Evolutionary conservation across 2,888 invertebrate genomes (phyloP), one percentile per base, ranked within the genome.

Genomic region (Hirtodrosophila histrioides): DNA sequence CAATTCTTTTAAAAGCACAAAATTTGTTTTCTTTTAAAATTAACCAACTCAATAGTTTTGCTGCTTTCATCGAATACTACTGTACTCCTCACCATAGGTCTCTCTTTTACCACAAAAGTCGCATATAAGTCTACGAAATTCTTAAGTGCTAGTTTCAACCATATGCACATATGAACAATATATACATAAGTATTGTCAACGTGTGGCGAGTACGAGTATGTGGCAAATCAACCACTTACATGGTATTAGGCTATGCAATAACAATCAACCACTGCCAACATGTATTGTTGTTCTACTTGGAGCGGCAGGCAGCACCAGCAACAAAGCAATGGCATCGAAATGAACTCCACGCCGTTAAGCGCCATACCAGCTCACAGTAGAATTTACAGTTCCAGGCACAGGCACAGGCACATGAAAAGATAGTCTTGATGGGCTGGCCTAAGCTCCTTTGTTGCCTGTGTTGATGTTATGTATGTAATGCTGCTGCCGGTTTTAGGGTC

Each of bases 141-240:
- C 17, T 27, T 27, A 6, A 27, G 27, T 27, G 27, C 27, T 27
- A 27, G 5, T 27, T 27, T 27, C 4, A 27, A 27, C 1, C 27
- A 12, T 23, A 12, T 40, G 5, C n/a, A 10, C 5, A 10, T 24
- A 24, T 24, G 7, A 2, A 40, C 10, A 17, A 40, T 23, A 10
- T 41, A n/a, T 43, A 8, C 11, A 8, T 11, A 10, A n/a, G 23
- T 43, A 23, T 43, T 43, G n/a, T 11, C 24, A 46, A 10, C 29
- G 17, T 33, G 17, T 9, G 31, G 17, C 24, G 8, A 29, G 9
- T 33, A 17, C 17, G 17, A 27, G 11, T 37, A 43, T 41, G 36
- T 31, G 49, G 11, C 45, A 74, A 71, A 69, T 56, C 58, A 69
- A 61, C 33, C 78, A 78, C 78, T 82, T 78, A 69, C 60, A 70